These are phyloP conservation scores for Philereme transversata DNA, from an alignment of 2,888 invertebrate species.

Conservation along the genomic window DNA sequence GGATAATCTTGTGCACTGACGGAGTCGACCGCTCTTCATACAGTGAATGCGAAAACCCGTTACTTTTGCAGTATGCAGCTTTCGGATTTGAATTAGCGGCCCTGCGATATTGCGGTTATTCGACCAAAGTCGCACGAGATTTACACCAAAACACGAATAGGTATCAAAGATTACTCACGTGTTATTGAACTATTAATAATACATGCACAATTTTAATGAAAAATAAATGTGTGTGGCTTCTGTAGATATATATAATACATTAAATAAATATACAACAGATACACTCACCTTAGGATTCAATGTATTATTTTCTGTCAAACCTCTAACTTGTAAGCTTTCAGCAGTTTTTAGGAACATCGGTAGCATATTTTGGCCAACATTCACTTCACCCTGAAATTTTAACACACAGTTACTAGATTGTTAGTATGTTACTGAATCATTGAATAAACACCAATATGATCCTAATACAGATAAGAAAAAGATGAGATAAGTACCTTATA, in stretches of 20 bases:
- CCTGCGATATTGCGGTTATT: constrained; percentile 25
- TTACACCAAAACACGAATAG: neutral
- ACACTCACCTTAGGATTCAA: constrained; percentile 80
- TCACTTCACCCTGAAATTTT: constrained; percentile 88
- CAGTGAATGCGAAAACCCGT: constrained; percentile 30
- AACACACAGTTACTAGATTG: constrained; percentile 13
- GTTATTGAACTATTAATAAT: constrained; percentile 4
- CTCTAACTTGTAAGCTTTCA: constrained; percentile 94
- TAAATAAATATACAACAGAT: neutral
- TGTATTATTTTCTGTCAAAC: constrained; percentile 93
- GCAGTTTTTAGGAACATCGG: constrained; percentile 96
- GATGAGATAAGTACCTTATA: constrained; percentile 87
- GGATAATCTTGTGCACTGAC: constrained; percentile 15
- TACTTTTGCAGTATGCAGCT: constrained; percentile 30
- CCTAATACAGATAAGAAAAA: constrained; percentile 14
- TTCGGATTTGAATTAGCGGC: constrained; percentile 23
- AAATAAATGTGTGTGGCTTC: no score
- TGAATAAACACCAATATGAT: constrained; percentile 15
- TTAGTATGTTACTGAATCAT: neutral
- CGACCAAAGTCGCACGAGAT: constrained; percentile 10
- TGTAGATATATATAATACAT: no score
- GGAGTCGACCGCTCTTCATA: constrained; percentile 21
- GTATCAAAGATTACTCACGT: constrained; percentile 13
- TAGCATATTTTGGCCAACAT: constrained; percentile 95
- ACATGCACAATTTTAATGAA: neutral